Conservation (phyloP, 2,888 invertebrate genomes). For the Oeneis ivallda region DNA sequence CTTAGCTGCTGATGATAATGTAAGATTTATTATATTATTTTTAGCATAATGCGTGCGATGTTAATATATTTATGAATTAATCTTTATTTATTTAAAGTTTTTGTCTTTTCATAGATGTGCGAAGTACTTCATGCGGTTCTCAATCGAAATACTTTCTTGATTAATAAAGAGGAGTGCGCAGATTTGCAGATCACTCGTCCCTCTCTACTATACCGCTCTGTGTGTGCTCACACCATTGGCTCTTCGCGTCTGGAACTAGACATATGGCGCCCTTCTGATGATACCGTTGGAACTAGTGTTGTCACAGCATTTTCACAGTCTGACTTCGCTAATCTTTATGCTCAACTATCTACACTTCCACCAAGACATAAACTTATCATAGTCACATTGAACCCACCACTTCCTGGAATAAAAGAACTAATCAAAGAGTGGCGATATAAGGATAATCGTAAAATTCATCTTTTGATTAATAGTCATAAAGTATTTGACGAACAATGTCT, state of each 20-base stretch:
- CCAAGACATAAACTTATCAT: slow-evolving; percentile 46
- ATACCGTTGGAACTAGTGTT: slow-evolving; percentile 39
- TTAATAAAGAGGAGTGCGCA: slow-evolving; percentile 41
- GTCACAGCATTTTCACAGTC: slow-evolving; percentile 44
- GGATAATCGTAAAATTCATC: slow-evolving; percentile 47
- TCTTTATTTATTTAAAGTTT: background rate
- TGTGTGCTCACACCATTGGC: slow-evolving; percentile 41
- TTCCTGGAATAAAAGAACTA: slow-evolving; percentile 45
- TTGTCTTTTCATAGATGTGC: slow-evolving; percentile 40
- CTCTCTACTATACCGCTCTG: slow-evolving; percentile 39
- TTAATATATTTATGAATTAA: background rate
- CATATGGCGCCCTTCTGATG: slow-evolving; percentile 45
- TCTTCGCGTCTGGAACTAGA: slow-evolving; percentile 41
- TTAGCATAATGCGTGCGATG: background rate
- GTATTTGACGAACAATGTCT: slow-evolving; percentile 43
- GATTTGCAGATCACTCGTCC: slow-evolving; percentile 30
- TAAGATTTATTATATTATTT: slow-evolving; percentile 37
- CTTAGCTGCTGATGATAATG: slow-evolving; percentile 44
- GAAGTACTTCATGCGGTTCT: slow-evolving; percentile 42
- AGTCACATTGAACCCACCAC: slow-evolving; percentile 46
- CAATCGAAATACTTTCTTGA: slow-evolving; percentile 43
- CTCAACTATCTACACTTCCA: slow-evolving; percentile 41
- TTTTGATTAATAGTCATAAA: slow-evolving; percentile 50
- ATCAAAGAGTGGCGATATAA: slow-evolving; percentile 49
- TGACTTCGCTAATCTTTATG: slow-evolving; percentile 43